Evolutionary conservation across 1,140 invertebrate species (phyloP), one percentile per base, ranked within the genome.

Genomic region (Lepidostoma basale): DNA sequence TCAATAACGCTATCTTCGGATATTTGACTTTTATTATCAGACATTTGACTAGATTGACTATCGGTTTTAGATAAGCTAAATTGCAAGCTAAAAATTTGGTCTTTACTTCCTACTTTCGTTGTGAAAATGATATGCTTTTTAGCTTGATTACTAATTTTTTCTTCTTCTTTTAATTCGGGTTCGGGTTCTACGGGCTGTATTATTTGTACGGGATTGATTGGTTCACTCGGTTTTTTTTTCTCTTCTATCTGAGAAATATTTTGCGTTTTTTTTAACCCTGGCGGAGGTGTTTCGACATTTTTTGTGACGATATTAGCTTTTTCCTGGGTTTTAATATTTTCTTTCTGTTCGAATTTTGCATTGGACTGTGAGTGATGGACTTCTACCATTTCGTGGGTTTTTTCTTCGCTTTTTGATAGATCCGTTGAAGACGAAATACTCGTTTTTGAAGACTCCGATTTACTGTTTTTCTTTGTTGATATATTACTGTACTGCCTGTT

Each of bases 1-100:
- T 73, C 71, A 3, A 73, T 73, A 0, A 73, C 71, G 22, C 71
- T 73, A 23, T 73, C 71, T 67, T 73, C 71, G 26, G 71, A 73
- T 64, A 73, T 73, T 58, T 73, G 71, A 45, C 71, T 73, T 47
- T 64, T 33, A 39, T 67, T 73, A 72, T 82, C 80, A 6, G 80
- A 82, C 39, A 82, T 74, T 74, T 82, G 80, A 62, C 80, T 82
- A 20, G 77, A 82, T 44, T 79, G 77, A 64, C 80, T 82, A 58
- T 82, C 80, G 1, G 80, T 82, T 72, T 82, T 82, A 2, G 80
- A 81, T 68, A 82, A 77, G 68, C 79, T 81, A 47, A 82, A 79
- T 71, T 81, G 80, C 3, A 76, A 79, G 59, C 78, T 76, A 71
- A 82, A 82, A 8, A 82, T 62, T 74, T 81, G 80, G 64, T 82